These are phyloP conservation scores for Drosophila busckii DNA, from an alignment of 1,140 invertebrate species.

Conservation along the genomic window DNA sequence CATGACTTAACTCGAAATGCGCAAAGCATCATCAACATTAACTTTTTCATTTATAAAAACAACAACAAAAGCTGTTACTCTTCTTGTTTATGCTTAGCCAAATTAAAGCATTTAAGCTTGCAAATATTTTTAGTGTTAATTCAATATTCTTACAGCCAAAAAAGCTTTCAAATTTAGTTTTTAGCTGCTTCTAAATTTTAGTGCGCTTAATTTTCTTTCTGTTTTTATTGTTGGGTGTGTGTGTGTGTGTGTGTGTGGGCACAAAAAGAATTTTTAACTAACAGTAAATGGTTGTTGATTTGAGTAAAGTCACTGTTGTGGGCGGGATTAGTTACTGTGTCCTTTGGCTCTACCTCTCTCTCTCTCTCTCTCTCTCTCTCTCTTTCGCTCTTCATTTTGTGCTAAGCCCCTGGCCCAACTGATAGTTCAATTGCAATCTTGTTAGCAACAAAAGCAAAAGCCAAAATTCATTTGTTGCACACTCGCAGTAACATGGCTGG, in stretches of 20 bases:
- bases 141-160: too few species aligned
- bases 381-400: not conserved
- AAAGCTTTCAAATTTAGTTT: slow-evolving; percentile 65
- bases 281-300: slow-evolving; percentile 69
- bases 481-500: not conserved
- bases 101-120: too few species aligned
- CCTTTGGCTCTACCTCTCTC: slow-evolving; percentile 22
- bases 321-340: slow-evolving; percentile 10
- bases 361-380: not conserved
- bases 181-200: slow-evolving; percentile 25
- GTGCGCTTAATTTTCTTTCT: not conserved
- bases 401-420: slow-evolving; percentile 17
- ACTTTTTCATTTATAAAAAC: too few species aligned
- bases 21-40: too few species aligned
- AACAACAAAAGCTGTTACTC: too few species aligned
- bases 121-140: too few species aligned
- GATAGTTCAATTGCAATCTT: slow-evolving; percentile 66
- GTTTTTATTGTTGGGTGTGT: slow-evolving; percentile 4
- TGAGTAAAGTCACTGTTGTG: slow-evolving; percentile 28
- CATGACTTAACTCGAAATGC: too few species aligned
- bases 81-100: too few species aligned
- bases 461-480: slow-evolving; percentile 1
- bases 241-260: slow-evolving; percentile 15
- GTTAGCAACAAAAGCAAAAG: slow-evolving; percentile 21
- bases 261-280: slow-evolving; percentile 77